Conservation (phyloP, 1,140 invertebrate genomes). For the Planococcus citri region DNA sequence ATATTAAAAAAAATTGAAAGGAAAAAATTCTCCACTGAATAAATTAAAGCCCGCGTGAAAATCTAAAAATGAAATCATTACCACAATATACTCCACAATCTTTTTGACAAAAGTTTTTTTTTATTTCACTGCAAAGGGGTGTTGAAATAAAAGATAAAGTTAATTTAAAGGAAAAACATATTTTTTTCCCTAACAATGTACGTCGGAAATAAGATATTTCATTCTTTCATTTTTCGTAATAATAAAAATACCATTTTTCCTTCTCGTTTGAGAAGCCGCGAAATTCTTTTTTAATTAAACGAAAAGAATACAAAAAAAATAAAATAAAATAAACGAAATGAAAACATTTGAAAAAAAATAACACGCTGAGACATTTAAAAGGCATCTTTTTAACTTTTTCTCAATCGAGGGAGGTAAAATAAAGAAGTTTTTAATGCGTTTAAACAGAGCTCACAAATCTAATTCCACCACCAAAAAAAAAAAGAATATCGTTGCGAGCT, state of each 20-base stretch:
- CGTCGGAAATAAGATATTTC: constrained; percentile 19
- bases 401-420: constrained; percentile 4
- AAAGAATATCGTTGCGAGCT: neutral
- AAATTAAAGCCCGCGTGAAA: neutral
- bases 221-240: constrained; percentile 17
- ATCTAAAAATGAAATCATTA: neutral
- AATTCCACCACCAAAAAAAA: neutral
- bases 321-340: neutral
- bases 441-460: constrained; percentile 9
- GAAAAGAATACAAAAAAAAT: neutral
- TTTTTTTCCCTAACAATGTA: neutral
- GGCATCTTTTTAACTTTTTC: constrained; percentile 17
- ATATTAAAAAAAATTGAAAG: too few species aligned
- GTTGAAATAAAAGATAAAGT: constrained; percentile 17
- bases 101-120: neutral
- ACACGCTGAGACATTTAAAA: constrained; percentile 11
- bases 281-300: constrained; percentile 21
- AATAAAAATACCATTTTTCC: constrained; percentile 16
- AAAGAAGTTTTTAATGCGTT: constrained; percentile 16
- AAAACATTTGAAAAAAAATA: constrained; percentile 12
- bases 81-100: neutral
- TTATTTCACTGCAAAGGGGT: neutral
- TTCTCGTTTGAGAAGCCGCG: constrained; percentile 9
- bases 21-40: neutral
- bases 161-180: constrained; percentile 21